Evolutionary conservation across 2,113 vertebrate species (phyloP).

Genomic region (Carassius carassius): DNA sequence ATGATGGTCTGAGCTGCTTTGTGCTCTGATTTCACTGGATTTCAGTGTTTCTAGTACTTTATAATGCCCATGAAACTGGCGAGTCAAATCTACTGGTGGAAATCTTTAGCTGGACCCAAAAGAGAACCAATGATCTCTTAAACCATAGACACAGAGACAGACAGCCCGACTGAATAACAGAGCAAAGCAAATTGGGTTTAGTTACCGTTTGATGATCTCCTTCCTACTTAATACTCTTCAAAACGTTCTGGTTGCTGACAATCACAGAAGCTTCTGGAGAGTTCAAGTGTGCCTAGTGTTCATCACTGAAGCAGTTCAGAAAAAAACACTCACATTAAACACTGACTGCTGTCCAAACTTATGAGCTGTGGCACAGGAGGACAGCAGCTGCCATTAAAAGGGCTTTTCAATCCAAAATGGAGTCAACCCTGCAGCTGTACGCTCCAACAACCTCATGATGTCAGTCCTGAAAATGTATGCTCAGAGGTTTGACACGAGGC

Average conservation of each 20-base stretch:
- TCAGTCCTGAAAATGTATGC: too few relatives aligned
- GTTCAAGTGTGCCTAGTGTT: neutral
- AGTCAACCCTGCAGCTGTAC: neutral
- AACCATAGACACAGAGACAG: too few relatives aligned
- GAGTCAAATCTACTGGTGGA: slow-evolving; percentile 94
- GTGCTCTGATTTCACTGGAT: neutral
- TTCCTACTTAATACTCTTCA: too few relatives aligned
- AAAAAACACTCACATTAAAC: neutral
- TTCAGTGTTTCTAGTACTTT: too few relatives aligned
- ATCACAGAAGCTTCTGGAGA: too few relatives aligned
- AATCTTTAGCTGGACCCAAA: slow-evolving; percentile 93
- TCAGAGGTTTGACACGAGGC: too few relatives aligned
- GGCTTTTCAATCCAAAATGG: neutral
- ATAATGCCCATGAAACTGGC: too few relatives aligned
- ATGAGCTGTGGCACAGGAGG: neutral
- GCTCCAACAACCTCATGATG: too few relatives aligned
- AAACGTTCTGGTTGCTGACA: too few relatives aligned
- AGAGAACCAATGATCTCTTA: slow-evolving; percentile 90
- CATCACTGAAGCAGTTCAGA: neutral
- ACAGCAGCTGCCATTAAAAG: neutral
- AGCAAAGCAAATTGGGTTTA: too few relatives aligned
- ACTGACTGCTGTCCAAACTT: neutral
- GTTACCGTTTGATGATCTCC: too few relatives aligned
- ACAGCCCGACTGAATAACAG: too few relatives aligned
- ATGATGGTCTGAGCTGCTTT: neutral